Evolutionary conservation across 2,113 vertebrate genomes (phyloP).

Genomic region (Lota lota): DNA sequence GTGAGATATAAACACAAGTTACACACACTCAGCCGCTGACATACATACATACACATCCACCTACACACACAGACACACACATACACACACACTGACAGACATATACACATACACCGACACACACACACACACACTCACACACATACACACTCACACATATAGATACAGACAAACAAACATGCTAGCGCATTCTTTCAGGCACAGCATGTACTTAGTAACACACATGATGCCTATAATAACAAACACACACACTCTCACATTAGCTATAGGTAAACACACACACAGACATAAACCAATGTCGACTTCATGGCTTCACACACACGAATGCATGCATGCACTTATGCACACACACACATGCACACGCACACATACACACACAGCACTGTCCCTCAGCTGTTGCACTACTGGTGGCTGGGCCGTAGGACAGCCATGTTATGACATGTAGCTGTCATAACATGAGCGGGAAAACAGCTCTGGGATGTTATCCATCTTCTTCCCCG

Average conservation of each 20-base stretch:
- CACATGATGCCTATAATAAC: no score
- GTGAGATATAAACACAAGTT: constrained; percentile 58
- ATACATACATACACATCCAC: not conserved
- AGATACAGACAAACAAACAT: no score
- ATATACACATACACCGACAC: no score
- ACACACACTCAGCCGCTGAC: not conserved
- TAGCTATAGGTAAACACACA: not conserved
- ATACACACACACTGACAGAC: no score
- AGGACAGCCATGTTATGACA: constrained; percentile 57
- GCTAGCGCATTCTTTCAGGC: no score
- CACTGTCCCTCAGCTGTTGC: constrained; percentile 7
- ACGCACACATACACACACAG: constrained; percentile 12
- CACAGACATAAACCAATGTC: not conserved
- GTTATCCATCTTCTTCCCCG: constrained; percentile 62
- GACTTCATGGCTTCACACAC: not conserved
- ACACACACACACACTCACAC: no score
- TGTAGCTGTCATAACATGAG: constrained; percentile 62
- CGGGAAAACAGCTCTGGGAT: constrained; percentile 53
- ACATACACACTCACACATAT: no score
- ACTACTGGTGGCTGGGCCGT: constrained; percentile 9
- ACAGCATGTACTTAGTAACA: no score
- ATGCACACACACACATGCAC: constrained; percentile 31
- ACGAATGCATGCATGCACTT: not conserved
- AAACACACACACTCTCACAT: no score
- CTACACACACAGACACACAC: no score